These are phyloP conservation scores for Drosophila greeni DNA, from an alignment of 2,888 invertebrate genomes.

Conservation along the genomic window DNA sequence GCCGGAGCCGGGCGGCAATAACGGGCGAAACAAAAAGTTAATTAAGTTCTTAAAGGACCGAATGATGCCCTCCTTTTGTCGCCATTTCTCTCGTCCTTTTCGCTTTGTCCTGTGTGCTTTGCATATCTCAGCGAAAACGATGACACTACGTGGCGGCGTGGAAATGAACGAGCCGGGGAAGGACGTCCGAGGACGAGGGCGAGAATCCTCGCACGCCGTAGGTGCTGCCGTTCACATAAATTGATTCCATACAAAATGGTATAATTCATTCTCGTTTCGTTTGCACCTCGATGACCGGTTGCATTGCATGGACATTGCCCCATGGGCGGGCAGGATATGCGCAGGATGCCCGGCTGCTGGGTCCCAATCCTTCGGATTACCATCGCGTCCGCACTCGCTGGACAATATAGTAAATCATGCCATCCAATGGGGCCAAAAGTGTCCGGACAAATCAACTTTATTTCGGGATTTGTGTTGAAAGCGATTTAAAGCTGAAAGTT, in stretches of 20 bases:
- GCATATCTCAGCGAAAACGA: constrained; percentile 54
- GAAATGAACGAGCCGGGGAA: constrained; percentile 8
- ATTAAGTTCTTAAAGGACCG: constrained; percentile 71
- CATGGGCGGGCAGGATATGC: neutral
- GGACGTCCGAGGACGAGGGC: neutral
- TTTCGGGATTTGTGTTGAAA: constrained; percentile 16
- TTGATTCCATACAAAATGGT: constrained; percentile 58
- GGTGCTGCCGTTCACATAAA: constrained; percentile 43
- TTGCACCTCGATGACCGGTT: constrained; percentile 36
- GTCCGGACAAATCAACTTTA: constrained; percentile 26
- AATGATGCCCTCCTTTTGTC: constrained; percentile 31
- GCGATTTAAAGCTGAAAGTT: constrained; percentile 16
- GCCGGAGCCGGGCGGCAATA: constrained; percentile 13
- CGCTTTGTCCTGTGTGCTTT: constrained; percentile 32
- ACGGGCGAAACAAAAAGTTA: constrained; percentile 54
- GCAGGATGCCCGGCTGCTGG: constrained; percentile 17
- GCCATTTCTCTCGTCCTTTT: constrained; percentile 9
- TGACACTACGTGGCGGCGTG: constrained; percentile 17
- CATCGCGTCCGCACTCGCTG: constrained; percentile 26
- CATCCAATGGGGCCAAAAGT: constrained; percentile 13
- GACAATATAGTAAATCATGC: constrained; percentile 38
- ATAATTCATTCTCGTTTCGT: constrained; percentile 50
- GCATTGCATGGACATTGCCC: constrained; percentile 17
- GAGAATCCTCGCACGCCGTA: constrained; percentile 11
- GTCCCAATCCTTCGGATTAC: constrained; percentile 33